Base-by-base conservation (phyloP, 2,797 vertebrate species). In the Falco berigora region DNA sequence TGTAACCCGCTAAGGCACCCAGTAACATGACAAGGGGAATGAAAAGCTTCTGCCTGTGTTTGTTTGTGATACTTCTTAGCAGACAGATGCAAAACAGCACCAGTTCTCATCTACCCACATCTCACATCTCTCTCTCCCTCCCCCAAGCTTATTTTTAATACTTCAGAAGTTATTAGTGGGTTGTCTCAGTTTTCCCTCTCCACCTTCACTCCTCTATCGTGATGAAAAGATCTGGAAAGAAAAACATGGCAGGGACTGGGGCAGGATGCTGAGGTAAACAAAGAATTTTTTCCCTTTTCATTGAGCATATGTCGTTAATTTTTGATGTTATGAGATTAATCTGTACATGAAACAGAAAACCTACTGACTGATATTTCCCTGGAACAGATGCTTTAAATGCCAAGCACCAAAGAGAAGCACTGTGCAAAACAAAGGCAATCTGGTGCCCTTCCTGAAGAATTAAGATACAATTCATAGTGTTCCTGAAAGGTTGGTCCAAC, bases 311-410 rank as follows among this genome's bases (percentile, higher is more conserved):
- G 52, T 68, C 59, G 79, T 96, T 95, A 89, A 89, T 87, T 78
- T 90, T 91, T 93, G 56, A 91, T 84, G 62, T 58, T 95, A 49
- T 27, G 74, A 67, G 58, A 88, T 81, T 92, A 93, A 92, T 67
- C 53, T 73, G 28, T 62, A 46, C 68, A 61, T 53, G 38, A 92
- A 96, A 68, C 49, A 89, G 89, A 91, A 93, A 96, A 75, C 23
- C 36, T 22, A 68, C 75, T 78, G 75, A 61, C 72, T 83, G 80
- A 56, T 87, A 59, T 78, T 96, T 95, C 85, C 76, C 73, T 81
- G 53, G 49, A 96, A 91, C 68, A 92, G 75, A 91, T 92, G 69
- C 32, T 92, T 9, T 47, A 81, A 92, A 95, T 91, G 47, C 53
- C 86, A 92, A 52, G 4, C 30, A 49, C 25, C 10, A 56, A 87